Evolutionary conservation across 1,140 invertebrate genomes (phyloP).

Genomic region (Drosophila obscura): DNA sequence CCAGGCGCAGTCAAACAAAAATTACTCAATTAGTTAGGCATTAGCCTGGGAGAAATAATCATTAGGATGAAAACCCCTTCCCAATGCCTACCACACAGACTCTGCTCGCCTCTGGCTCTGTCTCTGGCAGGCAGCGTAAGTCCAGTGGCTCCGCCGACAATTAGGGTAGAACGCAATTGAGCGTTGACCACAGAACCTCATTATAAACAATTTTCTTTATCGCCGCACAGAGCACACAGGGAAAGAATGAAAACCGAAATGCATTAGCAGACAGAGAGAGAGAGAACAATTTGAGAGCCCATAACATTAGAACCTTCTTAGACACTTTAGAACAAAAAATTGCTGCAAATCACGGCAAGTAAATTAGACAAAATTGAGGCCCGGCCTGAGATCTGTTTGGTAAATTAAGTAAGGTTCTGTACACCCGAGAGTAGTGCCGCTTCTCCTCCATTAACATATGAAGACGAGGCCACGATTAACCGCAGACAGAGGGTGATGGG

Average conservation of each 20-base stretch:
- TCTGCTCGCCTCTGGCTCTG: constrained; percentile 2
- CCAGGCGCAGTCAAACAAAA: constrained; percentile 62
- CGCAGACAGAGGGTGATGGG: constrained; percentile 34
- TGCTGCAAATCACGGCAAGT: constrained; percentile 79
- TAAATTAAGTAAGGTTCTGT: constrained; percentile 62
- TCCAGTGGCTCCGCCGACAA: constrained; percentile 61
- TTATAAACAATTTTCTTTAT: constrained; percentile 81
- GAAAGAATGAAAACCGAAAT: constrained; percentile 43
- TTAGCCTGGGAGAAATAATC: constrained; percentile 61
- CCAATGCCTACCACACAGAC: constrained; percentile 26
- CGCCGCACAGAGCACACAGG: constrained; percentile 24
- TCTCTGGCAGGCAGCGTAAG: constrained; percentile 41
- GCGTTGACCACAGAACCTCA: constrained; percentile 72
- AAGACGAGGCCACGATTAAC: constrained; percentile 48
- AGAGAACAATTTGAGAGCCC: constrained; percentile 53
- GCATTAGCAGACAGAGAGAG: constrained; percentile 51
- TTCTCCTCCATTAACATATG: constrained; percentile 56
- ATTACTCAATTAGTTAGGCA: constrained; percentile 80
- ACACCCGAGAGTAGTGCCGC: constrained; percentile 20
- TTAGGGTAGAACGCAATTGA: constrained; percentile 70
- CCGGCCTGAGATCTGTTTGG: constrained; percentile 48
- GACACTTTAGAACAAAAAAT: constrained; percentile 74
- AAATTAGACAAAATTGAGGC: constrained; percentile 69
- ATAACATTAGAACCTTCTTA: constrained; percentile 81
- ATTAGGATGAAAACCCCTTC: constrained; percentile 50